Percentiles rank a stretch among this genome's conserved stretches.
Conservation (phyloP, 2,113 vertebrate species). For the Aphelocoma coerulescens region DNA sequence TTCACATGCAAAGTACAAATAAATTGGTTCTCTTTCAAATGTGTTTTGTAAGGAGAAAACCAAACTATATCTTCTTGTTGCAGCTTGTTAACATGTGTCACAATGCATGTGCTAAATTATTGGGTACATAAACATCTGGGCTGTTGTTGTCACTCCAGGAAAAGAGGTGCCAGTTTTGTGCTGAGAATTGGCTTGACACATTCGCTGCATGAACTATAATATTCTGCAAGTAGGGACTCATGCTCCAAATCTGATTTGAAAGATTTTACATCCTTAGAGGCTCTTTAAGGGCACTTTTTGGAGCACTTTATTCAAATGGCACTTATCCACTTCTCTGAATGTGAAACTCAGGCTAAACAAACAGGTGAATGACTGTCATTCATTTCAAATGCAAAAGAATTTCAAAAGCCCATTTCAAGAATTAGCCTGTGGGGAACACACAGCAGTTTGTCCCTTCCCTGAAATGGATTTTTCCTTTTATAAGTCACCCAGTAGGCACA, state of each 20-base stretch:
- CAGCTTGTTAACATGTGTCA: neutral
- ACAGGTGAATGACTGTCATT: neutral
- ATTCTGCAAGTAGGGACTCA: neutral
- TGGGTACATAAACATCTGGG: neutral
- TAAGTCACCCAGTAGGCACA: neutral
- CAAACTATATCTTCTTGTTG: neutral
- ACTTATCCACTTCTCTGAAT: neutral
- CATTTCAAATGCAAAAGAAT: constrained; percentile 28
- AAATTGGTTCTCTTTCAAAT: neutral
- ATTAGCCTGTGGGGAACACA: constrained; percentile 2
- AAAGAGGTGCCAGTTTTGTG: neutral
- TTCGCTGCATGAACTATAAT: neutral
- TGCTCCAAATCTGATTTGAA: neutral
- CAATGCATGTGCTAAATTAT: neutral
- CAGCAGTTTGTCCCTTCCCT: constrained; percentile 15
- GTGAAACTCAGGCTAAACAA: constrained; percentile 18
- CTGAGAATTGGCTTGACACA: neutral
- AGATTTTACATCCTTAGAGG: neutral
- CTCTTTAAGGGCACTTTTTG: neutral
- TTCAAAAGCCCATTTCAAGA: constrained; percentile 30
- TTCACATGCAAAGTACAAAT: neutral
- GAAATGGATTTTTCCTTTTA: constrained; percentile 35
- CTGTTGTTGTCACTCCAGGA: neutral
- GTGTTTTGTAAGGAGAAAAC: neutral
- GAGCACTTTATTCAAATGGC: neutral